Evolutionary conservation across 2,113 vertebrate genomes (phyloP).

Genomic region (Tylochromis polylepis): DNA sequence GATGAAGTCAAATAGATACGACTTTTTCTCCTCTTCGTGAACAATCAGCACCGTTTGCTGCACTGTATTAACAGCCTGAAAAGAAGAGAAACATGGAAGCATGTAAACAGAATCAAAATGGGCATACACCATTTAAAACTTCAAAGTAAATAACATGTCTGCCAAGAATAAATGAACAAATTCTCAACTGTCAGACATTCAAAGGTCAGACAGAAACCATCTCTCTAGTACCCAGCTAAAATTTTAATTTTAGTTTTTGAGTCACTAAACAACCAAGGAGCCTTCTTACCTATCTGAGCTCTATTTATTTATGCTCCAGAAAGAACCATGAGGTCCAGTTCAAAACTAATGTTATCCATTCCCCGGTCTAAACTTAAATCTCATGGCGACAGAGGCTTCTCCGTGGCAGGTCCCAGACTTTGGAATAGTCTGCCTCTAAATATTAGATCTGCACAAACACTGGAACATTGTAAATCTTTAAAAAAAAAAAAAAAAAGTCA

Average conservation of each 20-base stretch:
- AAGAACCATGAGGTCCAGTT: neutral
- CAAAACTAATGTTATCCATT: neutral
- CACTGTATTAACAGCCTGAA: slow-evolving; percentile 87
- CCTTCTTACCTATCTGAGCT: neutral
- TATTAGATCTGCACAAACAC: neutral
- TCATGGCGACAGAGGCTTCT: neutral
- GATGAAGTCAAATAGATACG: slow-evolving; percentile 81
- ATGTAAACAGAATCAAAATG: neutral
- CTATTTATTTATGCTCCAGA: neutral
- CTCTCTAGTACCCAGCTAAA: neutral
- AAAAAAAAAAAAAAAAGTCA: too few relatives aligned
- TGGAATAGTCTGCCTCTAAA: neutral
- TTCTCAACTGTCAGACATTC: neutral
- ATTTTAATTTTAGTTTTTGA: neutral
- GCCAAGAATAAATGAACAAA: neutral
- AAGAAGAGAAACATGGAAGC: neutral
- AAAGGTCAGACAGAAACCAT: neutral
- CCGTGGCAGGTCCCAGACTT: neutral
- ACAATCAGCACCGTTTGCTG: slow-evolving; percentile 83
- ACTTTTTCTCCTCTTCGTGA: slow-evolving; percentile 86
- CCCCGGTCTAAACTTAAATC: neutral
- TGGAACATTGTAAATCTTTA: neutral
- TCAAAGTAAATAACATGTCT: neutral
- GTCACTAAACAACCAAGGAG: neutral
- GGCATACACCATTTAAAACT: neutral